Percentiles rank a stretch among this genome's conserved stretches.
phyloP scores from a whole-genome alignment of 2,797 vertebrate genomes.

The Eulemur coronatus region DNA sequence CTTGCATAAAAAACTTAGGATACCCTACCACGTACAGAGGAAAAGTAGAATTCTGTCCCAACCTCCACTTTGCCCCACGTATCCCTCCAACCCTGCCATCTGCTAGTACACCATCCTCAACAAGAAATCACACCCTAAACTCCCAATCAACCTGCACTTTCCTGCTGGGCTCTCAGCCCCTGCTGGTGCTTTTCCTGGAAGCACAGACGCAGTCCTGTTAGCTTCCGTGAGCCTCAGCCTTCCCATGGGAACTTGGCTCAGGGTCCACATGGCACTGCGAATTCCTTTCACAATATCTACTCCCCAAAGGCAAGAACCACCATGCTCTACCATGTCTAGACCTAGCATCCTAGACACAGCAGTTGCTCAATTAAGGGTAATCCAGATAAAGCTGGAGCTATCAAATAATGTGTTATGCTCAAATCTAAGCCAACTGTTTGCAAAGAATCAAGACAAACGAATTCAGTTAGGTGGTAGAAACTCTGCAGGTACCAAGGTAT shows the following conservation, averaged over 20 bases:
- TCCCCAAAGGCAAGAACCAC: constrained; percentile 29
- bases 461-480: neutral
- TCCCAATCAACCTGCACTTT: neutral
- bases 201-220: neutral
- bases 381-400: neutral
- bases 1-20: neutral
- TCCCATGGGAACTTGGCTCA: neutral
- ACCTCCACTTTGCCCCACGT: neutral
- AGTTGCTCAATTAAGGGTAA: neutral
- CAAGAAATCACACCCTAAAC: neutral
- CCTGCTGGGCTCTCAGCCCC: neutral
- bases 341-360: neutral
- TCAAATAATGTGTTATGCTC: neutral
- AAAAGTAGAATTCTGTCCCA: neutral
- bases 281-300: constrained; percentile 1
- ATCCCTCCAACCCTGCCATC: neutral
- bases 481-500: neutral
- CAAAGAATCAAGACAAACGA: neutral
- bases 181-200: constrained; percentile 1
- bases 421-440: neutral
- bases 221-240: neutral
- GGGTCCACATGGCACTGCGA: neutral
- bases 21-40: neutral
- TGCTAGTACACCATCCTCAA: neutral
- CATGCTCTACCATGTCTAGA: neutral